phyloP scores from a whole-genome alignment of 2,797 vertebrate species.

The Rousettus madagascariensis region DNA sequence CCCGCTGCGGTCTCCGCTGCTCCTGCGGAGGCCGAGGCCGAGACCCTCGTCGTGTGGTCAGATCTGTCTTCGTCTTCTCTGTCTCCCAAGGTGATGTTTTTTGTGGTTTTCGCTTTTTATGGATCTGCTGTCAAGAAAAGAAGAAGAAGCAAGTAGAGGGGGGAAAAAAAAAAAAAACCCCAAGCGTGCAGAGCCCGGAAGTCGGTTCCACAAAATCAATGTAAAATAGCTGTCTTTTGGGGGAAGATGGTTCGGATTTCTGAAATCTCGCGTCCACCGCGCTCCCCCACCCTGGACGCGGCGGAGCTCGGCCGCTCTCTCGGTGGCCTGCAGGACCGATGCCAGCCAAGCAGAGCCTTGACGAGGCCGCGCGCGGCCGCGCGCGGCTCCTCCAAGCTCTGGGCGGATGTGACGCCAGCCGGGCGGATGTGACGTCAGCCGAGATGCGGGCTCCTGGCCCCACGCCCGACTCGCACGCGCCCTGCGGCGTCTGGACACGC shows the following conservation, averaged over 20 bases:
- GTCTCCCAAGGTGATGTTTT: constrained; percentile 84
- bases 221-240: constrained; percentile 66
- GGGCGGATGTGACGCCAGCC: neutral
- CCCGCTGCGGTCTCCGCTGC: constrained; percentile 60
- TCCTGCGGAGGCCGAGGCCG: constrained; percentile 76
- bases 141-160: neutral
- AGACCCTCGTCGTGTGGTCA: constrained; percentile 78
- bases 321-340: neutral
- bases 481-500: constrained; percentile 56
- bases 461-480: neutral
- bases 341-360: neutral
- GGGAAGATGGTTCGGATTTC: neutral
- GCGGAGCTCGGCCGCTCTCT: neutral
- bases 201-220: constrained; percentile 60
- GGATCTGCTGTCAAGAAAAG: constrained; percentile 67
- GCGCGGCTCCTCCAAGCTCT: constrained; percentile 22
- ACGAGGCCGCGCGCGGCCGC: neutral
- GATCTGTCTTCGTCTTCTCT: constrained; percentile 83
- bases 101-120: constrained; percentile 80
- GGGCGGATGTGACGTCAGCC: neutral
- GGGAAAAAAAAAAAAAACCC: neutral
- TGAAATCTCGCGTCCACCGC: constrained; percentile 1
- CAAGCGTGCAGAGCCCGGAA: neutral
- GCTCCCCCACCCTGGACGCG: neutral
- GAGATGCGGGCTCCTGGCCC: neutral